These are phyloP conservation scores for Leptodirus hochenwartii DNA, from an alignment of 2,888 invertebrate species.

Conservation along the genomic window DNA sequence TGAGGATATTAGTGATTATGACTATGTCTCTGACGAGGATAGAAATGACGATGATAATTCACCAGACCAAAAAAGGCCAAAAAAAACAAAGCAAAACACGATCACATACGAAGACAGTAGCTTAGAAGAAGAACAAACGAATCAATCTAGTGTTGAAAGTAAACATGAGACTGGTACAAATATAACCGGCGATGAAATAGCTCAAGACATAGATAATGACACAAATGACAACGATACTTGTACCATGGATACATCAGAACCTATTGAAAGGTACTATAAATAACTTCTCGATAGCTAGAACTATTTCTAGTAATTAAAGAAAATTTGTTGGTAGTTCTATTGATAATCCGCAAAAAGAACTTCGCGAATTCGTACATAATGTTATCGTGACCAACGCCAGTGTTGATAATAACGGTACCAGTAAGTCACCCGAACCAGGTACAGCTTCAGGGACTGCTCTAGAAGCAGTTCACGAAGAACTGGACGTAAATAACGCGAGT, in stretches of 20 bases:
- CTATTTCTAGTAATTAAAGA: too few relatives aligned
- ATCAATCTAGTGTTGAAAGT: conserved; percentile 1
- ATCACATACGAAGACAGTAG: conserved; percentile 23
- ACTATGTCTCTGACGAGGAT: conserved; percentile 20
- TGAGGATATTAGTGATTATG: conserved; percentile 26
- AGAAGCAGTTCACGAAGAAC: conserved; percentile 42
- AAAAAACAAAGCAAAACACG: conserved; percentile 23
- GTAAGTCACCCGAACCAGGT: too few relatives aligned
- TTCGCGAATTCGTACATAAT: conserved; percentile 36
- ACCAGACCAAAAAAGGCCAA: too few relatives aligned
- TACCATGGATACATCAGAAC: too few relatives aligned
- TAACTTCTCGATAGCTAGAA: too few relatives aligned
- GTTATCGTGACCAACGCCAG: conserved; percentile 58
- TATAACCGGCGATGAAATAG: conserved; percentile 2
- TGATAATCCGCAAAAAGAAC: too few relatives aligned
- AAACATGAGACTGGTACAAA: not conserved
- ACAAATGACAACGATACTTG: conserved; percentile 19
- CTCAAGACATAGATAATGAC: not conserved
- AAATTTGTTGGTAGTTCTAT: too few relatives aligned
- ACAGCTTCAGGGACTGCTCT: too few relatives aligned
- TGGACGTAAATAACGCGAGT: conserved; percentile 27
- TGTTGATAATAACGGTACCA: conserved; percentile 33
- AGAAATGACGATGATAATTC: too few relatives aligned
- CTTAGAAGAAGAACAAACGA: not conserved
- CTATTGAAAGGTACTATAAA: too few relatives aligned